These are phyloP conservation scores for Drosophila leonis DNA, from an alignment of 2,888 invertebrate genomes.

Conservation along the genomic window DNA sequence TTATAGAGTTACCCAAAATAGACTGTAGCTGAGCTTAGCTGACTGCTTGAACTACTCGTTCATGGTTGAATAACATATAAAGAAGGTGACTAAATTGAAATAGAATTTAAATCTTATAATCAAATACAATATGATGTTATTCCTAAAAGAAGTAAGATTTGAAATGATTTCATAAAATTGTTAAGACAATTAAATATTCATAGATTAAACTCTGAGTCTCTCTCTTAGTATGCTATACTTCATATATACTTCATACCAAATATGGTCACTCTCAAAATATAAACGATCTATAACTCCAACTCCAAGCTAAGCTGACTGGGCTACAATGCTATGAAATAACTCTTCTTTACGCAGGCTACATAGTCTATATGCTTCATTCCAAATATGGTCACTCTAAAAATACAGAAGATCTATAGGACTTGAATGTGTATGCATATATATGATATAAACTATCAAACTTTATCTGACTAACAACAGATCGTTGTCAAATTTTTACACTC, in stretches of 20 bases:
- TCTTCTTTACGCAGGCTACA: neutral
- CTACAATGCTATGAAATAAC: neutral
- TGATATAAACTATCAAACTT: neutral
- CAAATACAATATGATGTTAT: neutral
- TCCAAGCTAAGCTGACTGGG: neutral
- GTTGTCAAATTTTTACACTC: neutral
- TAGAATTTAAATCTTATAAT: neutral
- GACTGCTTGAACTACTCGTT: neutral
- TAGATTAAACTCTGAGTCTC: neutral
- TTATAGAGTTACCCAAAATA: slow-evolving; percentile 1
- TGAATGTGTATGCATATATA: neutral
- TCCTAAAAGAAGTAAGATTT: neutral
- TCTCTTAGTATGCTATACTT: too few relatives aligned
- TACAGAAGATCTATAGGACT: neutral
- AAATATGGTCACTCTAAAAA: slow-evolving; percentile 3
- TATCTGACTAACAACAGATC: neutral
- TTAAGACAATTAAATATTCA: neutral
- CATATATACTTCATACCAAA: too few relatives aligned
- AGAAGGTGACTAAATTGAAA: neutral
- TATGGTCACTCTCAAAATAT: too few relatives aligned
- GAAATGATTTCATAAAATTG: neutral
- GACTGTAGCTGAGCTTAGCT: too few relatives aligned
- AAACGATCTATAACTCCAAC: too few relatives aligned
- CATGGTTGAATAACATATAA: neutral
- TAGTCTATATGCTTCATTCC: neutral